Percentiles rank a stretch among this genome's conserved stretches.
phyloP scores from a whole-genome alignment of 2,113 vertebrate genomes.

The Oryzias celebensis region DNA sequence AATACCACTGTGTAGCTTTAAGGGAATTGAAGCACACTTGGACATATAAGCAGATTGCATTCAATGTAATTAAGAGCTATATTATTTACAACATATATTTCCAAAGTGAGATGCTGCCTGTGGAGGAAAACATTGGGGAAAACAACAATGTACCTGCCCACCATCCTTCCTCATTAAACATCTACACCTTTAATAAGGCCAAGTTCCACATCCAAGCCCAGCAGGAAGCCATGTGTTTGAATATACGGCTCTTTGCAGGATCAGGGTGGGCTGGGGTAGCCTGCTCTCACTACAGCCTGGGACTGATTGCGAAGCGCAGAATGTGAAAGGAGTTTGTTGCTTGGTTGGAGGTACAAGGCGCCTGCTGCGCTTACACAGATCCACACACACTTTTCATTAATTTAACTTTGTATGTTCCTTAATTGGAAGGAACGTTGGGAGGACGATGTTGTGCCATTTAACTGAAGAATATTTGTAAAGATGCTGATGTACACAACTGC shows the following conservation, averaged over 20 bases:
- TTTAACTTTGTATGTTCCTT: constrained; percentile 37
- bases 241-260: constrained; percentile 46
- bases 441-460: constrained; percentile 25
- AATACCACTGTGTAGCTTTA: neutral
- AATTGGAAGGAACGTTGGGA: constrained; percentile 10
- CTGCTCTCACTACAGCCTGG: constrained; percentile 41
- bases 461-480: constrained; percentile 33
- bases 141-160: constrained; percentile 62
- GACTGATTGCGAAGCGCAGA: constrained; percentile 43
- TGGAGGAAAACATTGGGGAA: constrained; percentile 56
- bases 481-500: constrained; percentile 34
- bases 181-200: constrained; percentile 62
- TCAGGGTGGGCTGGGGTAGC: constrained; percentile 61
- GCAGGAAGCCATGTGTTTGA: constrained; percentile 50
- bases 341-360: constrained; percentile 28
- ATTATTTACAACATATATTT: constrained; percentile 52
- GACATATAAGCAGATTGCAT: constrained; percentile 2
- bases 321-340: constrained; percentile 25
- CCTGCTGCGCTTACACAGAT: constrained; percentile 32
- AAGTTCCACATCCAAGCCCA: constrained; percentile 58
- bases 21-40: constrained; percentile 9
- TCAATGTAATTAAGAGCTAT: constrained; percentile 28
- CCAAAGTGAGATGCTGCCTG: constrained; percentile 35
- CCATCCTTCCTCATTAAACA: constrained; percentile 61
- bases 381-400: constrained; percentile 33